These are phyloP conservation scores for Erebia epiphron DNA, from an alignment of 2,888 invertebrate species.

Conservation along the genomic window DNA sequence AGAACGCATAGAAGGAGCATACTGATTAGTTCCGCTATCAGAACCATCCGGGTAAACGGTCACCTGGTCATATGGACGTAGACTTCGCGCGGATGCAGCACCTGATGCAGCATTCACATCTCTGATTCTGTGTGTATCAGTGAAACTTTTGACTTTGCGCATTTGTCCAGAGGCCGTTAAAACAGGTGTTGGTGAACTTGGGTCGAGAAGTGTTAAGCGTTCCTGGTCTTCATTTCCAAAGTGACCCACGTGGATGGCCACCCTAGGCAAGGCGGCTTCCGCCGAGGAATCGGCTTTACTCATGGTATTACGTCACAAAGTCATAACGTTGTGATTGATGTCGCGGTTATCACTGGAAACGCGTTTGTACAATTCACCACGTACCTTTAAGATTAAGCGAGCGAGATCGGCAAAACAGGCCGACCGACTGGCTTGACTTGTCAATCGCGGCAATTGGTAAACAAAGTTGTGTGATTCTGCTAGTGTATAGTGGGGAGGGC, in stretches of 20 bases:
- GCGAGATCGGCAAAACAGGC: constrained; percentile 90
- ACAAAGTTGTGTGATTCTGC: constrained; percentile 69
- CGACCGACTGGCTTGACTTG: constrained; percentile 71
- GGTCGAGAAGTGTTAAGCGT: constrained; percentile 67
- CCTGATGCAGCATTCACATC: constrained; percentile 73
- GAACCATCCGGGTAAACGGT: constrained; percentile 81
- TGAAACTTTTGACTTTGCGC: constrained; percentile 80
- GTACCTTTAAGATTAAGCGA: constrained; percentile 87
- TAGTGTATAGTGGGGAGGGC: constrained; percentile 60
- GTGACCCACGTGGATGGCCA: constrained; percentile 73
- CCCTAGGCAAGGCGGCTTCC: constrained; percentile 73
- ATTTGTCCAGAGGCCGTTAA: constrained; percentile 78
- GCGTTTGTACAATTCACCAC: constrained; percentile 73
- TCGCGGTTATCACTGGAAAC: constrained; percentile 75
- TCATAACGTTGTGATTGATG: constrained; percentile 72
- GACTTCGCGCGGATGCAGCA: constrained; percentile 74
- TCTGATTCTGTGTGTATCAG: constrained; percentile 75
- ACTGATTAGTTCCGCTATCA: constrained; percentile 84
- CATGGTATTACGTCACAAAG: constrained; percentile 79
- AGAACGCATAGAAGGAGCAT: constrained; percentile 89
- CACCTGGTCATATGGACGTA: constrained; percentile 78
- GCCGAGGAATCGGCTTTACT: constrained; percentile 70
- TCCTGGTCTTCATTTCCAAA: constrained; percentile 69
- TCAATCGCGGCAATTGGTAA: constrained; percentile 80
- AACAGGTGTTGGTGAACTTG: constrained; percentile 61